Evolutionary conservation across 2,113 vertebrate genomes (phyloP), one percentile per base, ranked within the genome.

Genomic region (Podiceps cristatus): DNA sequence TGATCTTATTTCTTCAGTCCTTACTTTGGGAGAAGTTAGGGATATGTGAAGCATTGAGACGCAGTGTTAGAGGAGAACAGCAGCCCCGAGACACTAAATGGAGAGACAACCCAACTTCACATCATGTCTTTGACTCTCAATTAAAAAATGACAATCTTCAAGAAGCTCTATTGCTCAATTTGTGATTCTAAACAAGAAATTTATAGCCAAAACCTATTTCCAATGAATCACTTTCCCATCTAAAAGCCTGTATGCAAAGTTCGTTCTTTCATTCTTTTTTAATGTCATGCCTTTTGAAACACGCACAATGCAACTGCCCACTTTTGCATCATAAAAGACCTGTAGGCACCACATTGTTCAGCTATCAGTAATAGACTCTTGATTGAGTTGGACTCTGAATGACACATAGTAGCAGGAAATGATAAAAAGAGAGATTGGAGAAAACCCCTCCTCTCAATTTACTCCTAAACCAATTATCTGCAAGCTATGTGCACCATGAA

Each of bases 271-370:
- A 3, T 73, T 50, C 10, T 93, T 90, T 74, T 90, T 83, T 66
- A 44, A 53, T 77, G 77, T 64, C 88, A 89, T 23, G 91, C 80
- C 86, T 96, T 96, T 96, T 94, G 94, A 98, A 95, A 97, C 45
- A 35, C 2, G 31, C 45, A 92, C 85, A 96, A 86, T 97, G 82
- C 71, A 92, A 92, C 85, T 95, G 77, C 66, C 60, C 86, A 75
- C 60, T 96, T 75, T 97, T 91, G 93, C 97, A 94, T 90, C 67
- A 97, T 94, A 98, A 93, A 84, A 96, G 85, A 91, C 67, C 93
- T 79, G 94, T 85, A 87, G 96, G 94, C 94, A 77, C 82, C 94
- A 93, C 94, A 96, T 94, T 97, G 93, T 97, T 94, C 53, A 55
- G 85, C 93, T 87, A 96, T 79, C 94, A 88, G 86, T 91, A 97